A percentile compares a stretch with the other conserved stretches of the same genome.
phyloP scores from a whole-genome alignment of 2,888 invertebrate species.

The Antheraea assamensis region DNA sequence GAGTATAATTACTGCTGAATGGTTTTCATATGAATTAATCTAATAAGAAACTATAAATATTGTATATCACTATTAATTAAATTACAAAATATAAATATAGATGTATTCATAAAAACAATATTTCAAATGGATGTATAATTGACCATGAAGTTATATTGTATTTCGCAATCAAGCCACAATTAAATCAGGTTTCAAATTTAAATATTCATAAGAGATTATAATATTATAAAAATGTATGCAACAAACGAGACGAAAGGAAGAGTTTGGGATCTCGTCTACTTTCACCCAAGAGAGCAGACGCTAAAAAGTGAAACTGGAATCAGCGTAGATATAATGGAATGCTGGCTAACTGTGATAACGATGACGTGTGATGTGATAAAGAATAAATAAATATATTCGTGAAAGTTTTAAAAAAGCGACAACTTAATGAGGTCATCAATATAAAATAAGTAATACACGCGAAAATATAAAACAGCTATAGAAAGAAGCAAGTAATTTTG shows the following conservation, averaged over 20 bases:
- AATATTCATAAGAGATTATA: constrained; percentile 7
- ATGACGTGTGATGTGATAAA: constrained; percentile 27
- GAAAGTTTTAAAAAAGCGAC: constrained; percentile 2
- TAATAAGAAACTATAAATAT: neutral
- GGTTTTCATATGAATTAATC: neutral
- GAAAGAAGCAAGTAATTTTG: constrained; percentile 37
- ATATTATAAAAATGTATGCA: constrained; percentile 32
- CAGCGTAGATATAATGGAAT: constrained; percentile 51
- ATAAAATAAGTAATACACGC: constrained; percentile 5
- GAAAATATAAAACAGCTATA: constrained; percentile 34
- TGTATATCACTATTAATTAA: neutral
- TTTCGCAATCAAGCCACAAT: constrained; percentile 14
- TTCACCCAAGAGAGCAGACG: constrained; percentile 65
- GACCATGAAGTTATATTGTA: constrained; percentile 30
- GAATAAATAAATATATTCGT: neutral
- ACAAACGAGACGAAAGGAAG: constrained; percentile 64
- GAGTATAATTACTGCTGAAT: neutral
- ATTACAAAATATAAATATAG: neutral
- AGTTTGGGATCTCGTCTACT: constrained; percentile 70
- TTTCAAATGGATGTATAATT: constrained; percentile 20
- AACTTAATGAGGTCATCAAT: neutral
- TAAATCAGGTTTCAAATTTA: neutral
- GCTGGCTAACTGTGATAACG: constrained; percentile 60
- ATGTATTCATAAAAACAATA: neutral
- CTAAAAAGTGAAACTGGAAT: constrained; percentile 80